Conservation (phyloP, 2,888 invertebrate species). For the Mesopsocus fuscifrons region DNA sequence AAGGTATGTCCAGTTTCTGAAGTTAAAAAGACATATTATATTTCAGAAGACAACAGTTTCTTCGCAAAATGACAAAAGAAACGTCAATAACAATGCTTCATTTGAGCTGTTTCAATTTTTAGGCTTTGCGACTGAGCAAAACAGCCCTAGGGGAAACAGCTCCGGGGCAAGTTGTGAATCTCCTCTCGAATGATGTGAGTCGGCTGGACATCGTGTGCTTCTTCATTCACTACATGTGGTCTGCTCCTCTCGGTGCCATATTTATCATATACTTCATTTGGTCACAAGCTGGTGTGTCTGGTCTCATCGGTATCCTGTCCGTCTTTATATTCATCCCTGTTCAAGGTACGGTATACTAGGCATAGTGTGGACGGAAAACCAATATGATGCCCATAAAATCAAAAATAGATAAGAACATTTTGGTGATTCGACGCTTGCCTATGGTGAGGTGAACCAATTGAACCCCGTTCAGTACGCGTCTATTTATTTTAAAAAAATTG, state of each 20-base stretch:
- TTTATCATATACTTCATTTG: slow-evolving; percentile 65
- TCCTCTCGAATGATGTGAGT: slow-evolving; percentile 85
- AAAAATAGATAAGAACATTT: no score
- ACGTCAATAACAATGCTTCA: no score
- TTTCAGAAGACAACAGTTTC: no score
- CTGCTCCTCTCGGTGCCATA: slow-evolving; percentile 46
- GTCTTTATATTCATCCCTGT: slow-evolving; percentile 65
- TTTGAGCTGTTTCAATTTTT: slow-evolving; percentile 17
- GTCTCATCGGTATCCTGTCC: slow-evolving; percentile 55
- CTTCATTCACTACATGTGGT: slow-evolving; percentile 74
- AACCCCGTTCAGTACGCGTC: no score
- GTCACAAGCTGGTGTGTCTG: slow-evolving; percentile 42
- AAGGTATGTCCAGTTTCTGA: slow-evolving; percentile 51
- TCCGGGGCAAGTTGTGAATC: slow-evolving; percentile 79
- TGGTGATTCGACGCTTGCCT: no score
- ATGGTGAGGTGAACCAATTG: no score
- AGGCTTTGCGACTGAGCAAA: slow-evolving; percentile 53
- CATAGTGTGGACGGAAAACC: no score
- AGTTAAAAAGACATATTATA: background rate
- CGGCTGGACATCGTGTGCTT: slow-evolving; percentile 74
- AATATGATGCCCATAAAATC: no score
- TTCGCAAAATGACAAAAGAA: no score
- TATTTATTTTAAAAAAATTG: no score
- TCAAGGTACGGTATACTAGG: slow-evolving; percentile 45
- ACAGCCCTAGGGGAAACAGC: slow-evolving; percentile 51